These are phyloP conservation scores for Tachina lurida DNA, from an alignment of 2,888 invertebrate genomes.

Conservation along the genomic window DNA sequence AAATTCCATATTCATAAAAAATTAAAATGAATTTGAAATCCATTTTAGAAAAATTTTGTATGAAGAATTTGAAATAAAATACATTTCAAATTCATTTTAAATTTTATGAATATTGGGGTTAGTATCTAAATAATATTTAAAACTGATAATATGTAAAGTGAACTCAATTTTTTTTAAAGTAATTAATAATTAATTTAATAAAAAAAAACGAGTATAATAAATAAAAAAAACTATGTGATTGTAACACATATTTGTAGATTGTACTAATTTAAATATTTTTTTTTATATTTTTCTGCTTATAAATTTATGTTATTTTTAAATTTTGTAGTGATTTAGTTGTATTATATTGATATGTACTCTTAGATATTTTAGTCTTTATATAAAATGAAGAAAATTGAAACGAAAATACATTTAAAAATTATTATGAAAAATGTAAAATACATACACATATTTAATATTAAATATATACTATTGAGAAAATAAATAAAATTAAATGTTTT, in stretches of 20 bases:
- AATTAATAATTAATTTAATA: not conserved
- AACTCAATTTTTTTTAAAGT: slow-evolving; percentile 14
- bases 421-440: slow-evolving; percentile 57
- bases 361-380: slow-evolving; percentile 49
- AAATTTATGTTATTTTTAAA: slow-evolving; percentile 19
- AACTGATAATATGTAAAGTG: slow-evolving; percentile 49
- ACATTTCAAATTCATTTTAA: too few species aligned
- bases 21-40: too few species aligned
- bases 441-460: slow-evolving; percentile 49
- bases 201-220: slow-evolving; percentile 8
- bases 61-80: too few species aligned
- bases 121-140: not conserved
- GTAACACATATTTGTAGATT: slow-evolving; percentile 58
- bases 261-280: slow-evolving; percentile 38
- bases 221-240: slow-evolving; percentile 48
- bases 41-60: too few species aligned
- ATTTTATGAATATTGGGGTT: too few species aligned
- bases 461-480: slow-evolving; percentile 48
- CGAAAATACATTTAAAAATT: slow-evolving; percentile 31
- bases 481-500: slow-evolving; percentile 65
- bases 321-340: slow-evolving; percentile 62
- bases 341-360: slow-evolving; percentile 47
- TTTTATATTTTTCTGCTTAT: slow-evolving; percentile 1
- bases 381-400: not conserved
- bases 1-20: too few species aligned